Conservation (phyloP, 2,113 vertebrate species). For the Symphodus melops region DNA sequence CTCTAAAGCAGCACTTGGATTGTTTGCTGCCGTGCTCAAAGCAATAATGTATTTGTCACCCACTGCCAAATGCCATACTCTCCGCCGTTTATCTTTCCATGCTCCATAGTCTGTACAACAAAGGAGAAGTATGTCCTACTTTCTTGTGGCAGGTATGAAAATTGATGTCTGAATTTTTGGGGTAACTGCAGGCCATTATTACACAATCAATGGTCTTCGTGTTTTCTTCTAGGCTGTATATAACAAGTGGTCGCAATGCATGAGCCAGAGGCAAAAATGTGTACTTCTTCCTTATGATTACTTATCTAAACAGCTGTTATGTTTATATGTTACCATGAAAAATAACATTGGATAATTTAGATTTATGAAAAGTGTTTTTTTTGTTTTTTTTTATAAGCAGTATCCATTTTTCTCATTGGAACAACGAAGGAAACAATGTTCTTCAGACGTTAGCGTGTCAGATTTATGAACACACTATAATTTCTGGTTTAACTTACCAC, state of each 20-base stretch:
- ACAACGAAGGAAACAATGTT: neutral
- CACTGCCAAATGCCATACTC: constrained; percentile 65
- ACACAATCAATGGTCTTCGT: constrained; percentile 9
- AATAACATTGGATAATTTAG: neutral
- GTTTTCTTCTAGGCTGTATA: constrained; percentile 11
- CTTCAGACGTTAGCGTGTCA: neutral
- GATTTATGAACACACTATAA: neutral
- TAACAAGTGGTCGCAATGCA: constrained; percentile 4
- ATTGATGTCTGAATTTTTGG: constrained; percentile 27
- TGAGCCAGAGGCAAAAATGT: constrained; percentile 4
- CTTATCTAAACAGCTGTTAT: neutral
- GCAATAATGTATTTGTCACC: constrained; percentile 77
- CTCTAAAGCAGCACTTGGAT: constrained; percentile 67
- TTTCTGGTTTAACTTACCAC: neutral
- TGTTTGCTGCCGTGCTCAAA: constrained; percentile 68
- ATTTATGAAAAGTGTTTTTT: neutral
- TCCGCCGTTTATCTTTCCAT: constrained; percentile 65
- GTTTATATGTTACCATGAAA: neutral
- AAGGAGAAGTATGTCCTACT: constrained; percentile 60
- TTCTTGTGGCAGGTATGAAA: constrained; percentile 32
- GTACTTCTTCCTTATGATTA: neutral
- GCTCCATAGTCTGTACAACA: constrained; percentile 64
- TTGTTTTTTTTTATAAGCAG: neutral
- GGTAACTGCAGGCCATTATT: constrained; percentile 16
- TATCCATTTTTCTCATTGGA: neutral